A percentile compares a stretch with the other conserved stretches of the same genome.
phyloP scores from a whole-genome alignment of 2,888 invertebrate species.

The Troides oblongomaculatus region DNA sequence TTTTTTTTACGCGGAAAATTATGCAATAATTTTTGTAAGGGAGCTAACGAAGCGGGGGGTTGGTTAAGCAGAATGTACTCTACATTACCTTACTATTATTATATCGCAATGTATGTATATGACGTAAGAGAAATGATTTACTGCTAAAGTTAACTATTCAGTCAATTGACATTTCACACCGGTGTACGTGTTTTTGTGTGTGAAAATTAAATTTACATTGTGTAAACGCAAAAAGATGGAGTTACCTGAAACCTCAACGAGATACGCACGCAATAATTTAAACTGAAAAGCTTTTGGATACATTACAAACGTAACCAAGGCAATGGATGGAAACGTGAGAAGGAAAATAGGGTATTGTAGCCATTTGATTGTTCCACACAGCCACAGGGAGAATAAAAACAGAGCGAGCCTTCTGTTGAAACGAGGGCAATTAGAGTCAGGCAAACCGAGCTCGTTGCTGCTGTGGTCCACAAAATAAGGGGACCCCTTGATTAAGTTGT shows the following conservation, averaged over 20 bases:
- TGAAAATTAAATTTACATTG: too few species aligned
- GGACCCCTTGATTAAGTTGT: conserved; percentile 34
- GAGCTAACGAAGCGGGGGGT: too few species aligned
- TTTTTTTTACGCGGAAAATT: not conserved
- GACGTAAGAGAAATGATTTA: too few species aligned
- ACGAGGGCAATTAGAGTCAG: conserved; percentile 28
- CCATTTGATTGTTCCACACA: conserved; percentile 23
- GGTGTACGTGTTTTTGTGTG: too few species aligned
- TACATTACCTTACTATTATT: too few species aligned
- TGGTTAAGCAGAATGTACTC: too few species aligned
- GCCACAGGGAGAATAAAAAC: conserved; percentile 25
- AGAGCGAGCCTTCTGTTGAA: conserved; percentile 24
- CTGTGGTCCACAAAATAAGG: conserved; percentile 34
- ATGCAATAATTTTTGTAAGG: not conserved
- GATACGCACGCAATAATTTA: not conserved
- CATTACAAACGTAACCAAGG: not conserved
- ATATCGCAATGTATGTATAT: too few species aligned
- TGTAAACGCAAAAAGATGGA: too few species aligned
- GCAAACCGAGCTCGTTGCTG: conserved; percentile 26
- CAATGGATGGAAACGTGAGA: conserved; percentile 6
- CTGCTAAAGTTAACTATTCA: too few species aligned
- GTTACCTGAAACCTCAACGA: too few species aligned
- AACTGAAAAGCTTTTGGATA: conserved; percentile 2
- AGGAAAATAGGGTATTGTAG: conserved; percentile 20
- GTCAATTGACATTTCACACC: too few species aligned